Percentiles rank a stretch among this genome's conserved stretches.
Conservation (phyloP, 1,140 invertebrate genomes). For the Pseudomyrmex dendroicus region DNA sequence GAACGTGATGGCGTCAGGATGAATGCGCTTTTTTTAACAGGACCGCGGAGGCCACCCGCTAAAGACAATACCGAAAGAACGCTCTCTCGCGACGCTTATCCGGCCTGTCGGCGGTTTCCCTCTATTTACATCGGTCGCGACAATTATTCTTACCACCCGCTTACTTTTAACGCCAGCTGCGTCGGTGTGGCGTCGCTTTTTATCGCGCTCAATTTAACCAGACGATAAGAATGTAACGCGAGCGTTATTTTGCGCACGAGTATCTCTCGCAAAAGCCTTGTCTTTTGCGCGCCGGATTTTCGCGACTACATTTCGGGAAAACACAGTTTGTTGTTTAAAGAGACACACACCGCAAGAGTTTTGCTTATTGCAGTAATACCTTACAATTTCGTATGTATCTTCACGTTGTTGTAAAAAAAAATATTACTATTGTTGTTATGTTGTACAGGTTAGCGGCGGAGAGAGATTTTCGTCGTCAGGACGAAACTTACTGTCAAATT, state of each 20-base stretch:
- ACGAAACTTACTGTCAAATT: conserved; percentile 51
- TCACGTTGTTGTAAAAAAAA: background rate
- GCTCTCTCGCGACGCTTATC: conserved; percentile 9
- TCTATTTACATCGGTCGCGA: conserved; percentile 53
- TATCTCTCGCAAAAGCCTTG: background rate
- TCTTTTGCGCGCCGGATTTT: background rate
- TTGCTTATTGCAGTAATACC: background rate
- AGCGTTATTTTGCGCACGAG: conserved; percentile 5
- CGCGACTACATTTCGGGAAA: background rate
- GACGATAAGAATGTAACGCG: conserved; percentile 54
- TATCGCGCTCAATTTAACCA: conserved; percentile 50
- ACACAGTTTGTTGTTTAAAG: background rate
- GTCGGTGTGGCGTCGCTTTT: conserved; percentile 26
- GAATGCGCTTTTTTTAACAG: conserved; percentile 64
- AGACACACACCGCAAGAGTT: background rate
- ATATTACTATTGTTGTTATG: too few species aligned
- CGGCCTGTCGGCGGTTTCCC: background rate
- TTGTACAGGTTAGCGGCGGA: too few species aligned
- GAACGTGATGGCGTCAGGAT: conserved; percentile 65
- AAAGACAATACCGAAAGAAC: conserved; percentile 74
- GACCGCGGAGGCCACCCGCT: conserved; percentile 16
- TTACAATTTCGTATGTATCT: background rate
- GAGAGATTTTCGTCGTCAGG: background rate
- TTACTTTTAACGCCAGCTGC: conserved; percentile 16
- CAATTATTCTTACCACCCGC: conserved; percentile 56